Evolutionary conservation across 1,140 invertebrate genomes (phyloP), one percentile per base, ranked within the genome.

Genomic region (Condylostylus longicornis): DNA sequence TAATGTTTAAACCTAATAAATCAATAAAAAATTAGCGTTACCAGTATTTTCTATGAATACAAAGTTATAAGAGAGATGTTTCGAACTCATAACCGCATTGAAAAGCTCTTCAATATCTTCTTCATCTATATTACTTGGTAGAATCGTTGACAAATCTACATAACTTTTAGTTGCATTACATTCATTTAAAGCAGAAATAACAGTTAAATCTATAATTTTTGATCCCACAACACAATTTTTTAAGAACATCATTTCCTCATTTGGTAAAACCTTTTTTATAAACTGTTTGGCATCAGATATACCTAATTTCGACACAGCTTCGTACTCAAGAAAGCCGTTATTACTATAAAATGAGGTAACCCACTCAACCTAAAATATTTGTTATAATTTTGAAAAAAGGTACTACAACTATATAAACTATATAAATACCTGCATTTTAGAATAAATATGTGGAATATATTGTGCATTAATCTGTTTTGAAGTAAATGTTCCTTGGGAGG

Each of bases 251-350:
- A 89, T 59, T 33, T 77, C 69, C 51, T 86, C 77, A 54, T 74
- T 74, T 9, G 70, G 50, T 50, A 87, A 79, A 47, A 77, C 72
- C 43, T 81, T 84, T 46, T 77, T 79, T 5, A 95, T 70, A 61
- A 81, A 94, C 18, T 66, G 65, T 57, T 80, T 78, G 9, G 85
- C 72, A 61, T 97, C 89, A 10, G 73, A 71, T 47, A 98, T 85
- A 2, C 89, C 91, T 33, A 96, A 67, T 45, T 88, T 70, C n/a
- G 65, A 66, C 22, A 97, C 61, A 3, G 83, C 77, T 63, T 94
- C 88, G 68, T 88, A 95, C 64, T 97, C 90, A 38, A 97, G 63
- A 59, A 96, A 97, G 44, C 84, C 82, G 67, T 96, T 96, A 59
- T 94, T 88, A 55, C 78, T 85, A 51, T 82, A 94, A 63, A 94